Evolutionary conservation across 2,113 vertebrate species (phyloP).

Genomic region (Xiphias gladius): DNA sequence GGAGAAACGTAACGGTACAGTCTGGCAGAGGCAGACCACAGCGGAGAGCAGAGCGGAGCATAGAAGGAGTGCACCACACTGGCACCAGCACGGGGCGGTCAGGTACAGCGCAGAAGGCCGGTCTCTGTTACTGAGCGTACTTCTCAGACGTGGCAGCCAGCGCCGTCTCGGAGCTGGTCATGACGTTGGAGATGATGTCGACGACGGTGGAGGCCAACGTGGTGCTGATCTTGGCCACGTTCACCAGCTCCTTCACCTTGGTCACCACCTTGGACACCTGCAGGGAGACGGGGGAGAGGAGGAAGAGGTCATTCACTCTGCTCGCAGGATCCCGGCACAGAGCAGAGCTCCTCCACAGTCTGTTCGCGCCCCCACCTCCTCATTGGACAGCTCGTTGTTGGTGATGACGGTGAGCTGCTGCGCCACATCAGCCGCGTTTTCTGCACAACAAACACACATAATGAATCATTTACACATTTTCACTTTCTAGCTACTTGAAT

Average conservation of each 20-base stretch:
- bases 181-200: constrained; percentile 96
- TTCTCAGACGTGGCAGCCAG: constrained; percentile 86
- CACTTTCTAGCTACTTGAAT: too few relatives aligned
- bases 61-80: too few relatives aligned
- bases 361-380: constrained; percentile 80
- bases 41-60: too few relatives aligned
- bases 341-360: too few relatives aligned
- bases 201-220: constrained; percentile 90
- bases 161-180: constrained; percentile 87
- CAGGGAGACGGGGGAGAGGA: background rate
- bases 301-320: background rate
- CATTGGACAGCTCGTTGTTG: constrained; percentile 86
- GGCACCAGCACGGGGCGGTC: too few relatives aligned
- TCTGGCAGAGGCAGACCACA: too few relatives aligned
- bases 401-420: constrained; percentile 89
- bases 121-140: background rate
- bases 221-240: constrained; percentile 89
- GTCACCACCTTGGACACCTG: constrained; percentile 90
- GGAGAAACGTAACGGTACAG: too few relatives aligned
- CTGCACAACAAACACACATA: constrained; percentile 75
- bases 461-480: background rate
- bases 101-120: background rate
- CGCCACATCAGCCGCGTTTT: constrained; percentile 90
- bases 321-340: background rate
- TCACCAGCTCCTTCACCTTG: constrained; percentile 92